Evolutionary conservation across 2,888 invertebrate genomes (phyloP), one percentile per base, ranked within the genome.

Genomic region (Pyrrhosoma nymphula): DNA sequence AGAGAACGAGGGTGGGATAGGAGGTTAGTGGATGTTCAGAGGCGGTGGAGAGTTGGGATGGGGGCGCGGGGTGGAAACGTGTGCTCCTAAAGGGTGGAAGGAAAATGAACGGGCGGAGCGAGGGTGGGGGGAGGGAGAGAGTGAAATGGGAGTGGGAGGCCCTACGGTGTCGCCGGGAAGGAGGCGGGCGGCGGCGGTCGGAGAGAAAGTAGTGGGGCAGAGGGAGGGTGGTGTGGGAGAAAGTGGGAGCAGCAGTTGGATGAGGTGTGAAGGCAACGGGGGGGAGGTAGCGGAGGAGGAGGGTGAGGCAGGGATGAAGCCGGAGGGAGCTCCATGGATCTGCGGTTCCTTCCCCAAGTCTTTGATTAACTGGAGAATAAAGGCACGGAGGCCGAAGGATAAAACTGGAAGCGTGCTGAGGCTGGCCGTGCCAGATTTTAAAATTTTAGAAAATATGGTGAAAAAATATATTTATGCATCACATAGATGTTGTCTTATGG

Each of bases 81-180:
- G 30, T 35, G 35, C 30, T 35, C 26, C 82, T 35, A 14, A 35
- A 69, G 82, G 35, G 82, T 82, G 35, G 30, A 20, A 35, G 82
- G 26, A 12, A 82, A 35, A 30, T 14, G 16, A 18, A 16, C 14
- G 35, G 35, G 18, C 12, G 30, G 10, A 35, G 0, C 63, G 69
- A n/a, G 26, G 63, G 16, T 39, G 60, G 39, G 30, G 93, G 47
- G 93, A 26, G 39, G 30, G 93, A 91, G 91, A 91, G 63, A 91
- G 60, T 39, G 91, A 60, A 39, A 60, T 18, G 63, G 89, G n/a
- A 14, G 89, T 55, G n/a, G 10, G 89, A 55, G 89, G 56, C 4
- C 55, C 56, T 18, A 18, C 16, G 30, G 35, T 35, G 30, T 35
- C 89, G 89, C 56, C 16, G 47, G 88, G 18, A 88, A 47, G 47